Conservation (phyloP, 1,140 invertebrate species). For the Eumeta japonica region DNA sequence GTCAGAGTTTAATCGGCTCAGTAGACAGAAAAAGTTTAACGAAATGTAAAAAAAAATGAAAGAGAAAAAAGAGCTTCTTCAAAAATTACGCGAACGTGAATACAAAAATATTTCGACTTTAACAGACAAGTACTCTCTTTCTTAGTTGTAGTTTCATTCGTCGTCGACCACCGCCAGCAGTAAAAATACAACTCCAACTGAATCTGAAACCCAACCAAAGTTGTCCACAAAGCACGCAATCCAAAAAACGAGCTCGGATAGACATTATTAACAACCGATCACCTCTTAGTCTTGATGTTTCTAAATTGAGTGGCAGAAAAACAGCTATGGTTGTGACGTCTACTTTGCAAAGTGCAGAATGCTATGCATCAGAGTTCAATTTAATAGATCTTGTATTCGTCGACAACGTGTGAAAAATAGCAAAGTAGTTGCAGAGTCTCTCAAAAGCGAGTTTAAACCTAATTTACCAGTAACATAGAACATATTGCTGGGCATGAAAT, state of each 20-base stretch:
- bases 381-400: constrained; percentile 16
- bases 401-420: constrained; percentile 10
- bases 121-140: constrained; percentile 7
- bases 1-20: no score
- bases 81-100: constrained; percentile 3
- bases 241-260: constrained; percentile 8
- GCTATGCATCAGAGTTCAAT: constrained; percentile 12
- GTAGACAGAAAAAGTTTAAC: no score
- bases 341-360: constrained; percentile 14
- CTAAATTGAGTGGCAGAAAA: constrained; percentile 19
- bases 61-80: constrained; percentile 1
- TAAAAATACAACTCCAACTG: no score
- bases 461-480: constrained; percentile 18
- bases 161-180: constrained; percentile 5
- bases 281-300: constrained; percentile 15
- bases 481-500: constrained; percentile 16
- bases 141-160: no score
- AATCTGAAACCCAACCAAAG: no score
- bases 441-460: constrained; percentile 16
- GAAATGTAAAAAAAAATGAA: constrained; percentile 8
- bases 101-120: no score
- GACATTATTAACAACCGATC: constrained; percentile 13
- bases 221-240: no score
- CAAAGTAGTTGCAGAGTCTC: constrained; percentile 9
- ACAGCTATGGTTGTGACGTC: constrained; percentile 17